Evolutionary conservation across 2,888 invertebrate species (phyloP).

Genomic region (Hydraecia micacea): DNA sequence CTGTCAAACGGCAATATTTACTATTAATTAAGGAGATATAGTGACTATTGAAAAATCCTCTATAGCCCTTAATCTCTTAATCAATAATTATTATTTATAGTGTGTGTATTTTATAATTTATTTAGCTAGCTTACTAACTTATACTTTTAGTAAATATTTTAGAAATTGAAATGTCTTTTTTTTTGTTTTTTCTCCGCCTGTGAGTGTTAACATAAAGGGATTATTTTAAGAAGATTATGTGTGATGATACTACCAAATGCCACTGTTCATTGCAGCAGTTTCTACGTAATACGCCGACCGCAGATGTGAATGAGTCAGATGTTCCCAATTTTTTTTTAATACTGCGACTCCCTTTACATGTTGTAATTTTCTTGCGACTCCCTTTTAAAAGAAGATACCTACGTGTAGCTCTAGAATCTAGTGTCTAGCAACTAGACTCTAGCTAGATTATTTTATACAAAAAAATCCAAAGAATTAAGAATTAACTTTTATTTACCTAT

Average conservation of each 20-base stretch:
- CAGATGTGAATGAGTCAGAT: neutral
- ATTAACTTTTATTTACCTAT: neutral
- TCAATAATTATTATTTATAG: neutral
- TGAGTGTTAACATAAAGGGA: neutral
- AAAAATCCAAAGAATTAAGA: neutral
- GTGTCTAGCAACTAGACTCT: neutral
- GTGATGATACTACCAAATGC: neutral
- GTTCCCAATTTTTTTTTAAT: too few species aligned
- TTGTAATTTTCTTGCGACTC: neutral
- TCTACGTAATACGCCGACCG: neutral
- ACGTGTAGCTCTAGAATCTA: neutral
- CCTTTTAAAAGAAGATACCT: neutral
- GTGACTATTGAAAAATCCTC: too few species aligned
- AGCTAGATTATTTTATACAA: neutral
- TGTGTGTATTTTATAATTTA: neutral
- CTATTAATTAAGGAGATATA: too few species aligned
- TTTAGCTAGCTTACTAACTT: neutral
- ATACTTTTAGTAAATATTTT: neutral
- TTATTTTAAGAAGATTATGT: neutral
- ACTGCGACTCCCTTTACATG: neutral
- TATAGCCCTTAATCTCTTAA: neutral
- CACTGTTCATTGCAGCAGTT: neutral
- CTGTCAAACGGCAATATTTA: too few species aligned
- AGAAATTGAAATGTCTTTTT: neutral
- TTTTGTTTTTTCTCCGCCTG: neutral